A percentile compares a stretch with the other conserved stretches of the same genome.
Conservation (phyloP, 2,797 vertebrate species). For the Merluccius polli region DNA sequence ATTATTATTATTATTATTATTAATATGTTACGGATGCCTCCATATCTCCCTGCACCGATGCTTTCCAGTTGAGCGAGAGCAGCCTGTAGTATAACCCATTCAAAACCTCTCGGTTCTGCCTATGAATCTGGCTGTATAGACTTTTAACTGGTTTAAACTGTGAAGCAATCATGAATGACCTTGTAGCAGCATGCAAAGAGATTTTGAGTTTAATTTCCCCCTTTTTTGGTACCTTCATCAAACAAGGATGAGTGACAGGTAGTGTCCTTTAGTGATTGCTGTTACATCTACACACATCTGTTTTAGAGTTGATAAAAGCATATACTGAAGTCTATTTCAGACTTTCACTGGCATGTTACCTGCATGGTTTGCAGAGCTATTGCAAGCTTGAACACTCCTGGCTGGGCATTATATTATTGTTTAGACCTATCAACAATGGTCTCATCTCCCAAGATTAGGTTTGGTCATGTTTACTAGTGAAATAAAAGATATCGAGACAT, state of each 20-base stretch:
- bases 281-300: not conserved
- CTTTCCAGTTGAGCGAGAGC: not conserved
- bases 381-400: not conserved
- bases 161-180: not conserved
- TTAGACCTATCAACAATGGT: not conserved
- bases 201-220: not conserved
- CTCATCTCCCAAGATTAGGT: not conserved
- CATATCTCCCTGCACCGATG: not conserved
- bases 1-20: not conserved
- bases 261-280: not conserved
- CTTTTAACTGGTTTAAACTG: not conserved
- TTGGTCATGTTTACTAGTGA: not conserved
- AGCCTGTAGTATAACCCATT: not conserved
- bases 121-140: not conserved
- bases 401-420: not conserved
- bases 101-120: not conserved
- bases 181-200: conserved; percentile 3
- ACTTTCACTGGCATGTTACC: not conserved
- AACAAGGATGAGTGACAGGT: not conserved
- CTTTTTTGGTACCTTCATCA: not conserved
- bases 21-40: not conserved
- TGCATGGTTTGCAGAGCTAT: not conserved
- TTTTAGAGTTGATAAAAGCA: not conserved
- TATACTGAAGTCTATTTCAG: not conserved
- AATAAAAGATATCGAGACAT: not conserved